Evolutionary conservation across 2,888 invertebrate genomes (phyloP), one percentile per base, ranked within the genome.

Genomic region (Ceraclea dissimilis): DNA sequence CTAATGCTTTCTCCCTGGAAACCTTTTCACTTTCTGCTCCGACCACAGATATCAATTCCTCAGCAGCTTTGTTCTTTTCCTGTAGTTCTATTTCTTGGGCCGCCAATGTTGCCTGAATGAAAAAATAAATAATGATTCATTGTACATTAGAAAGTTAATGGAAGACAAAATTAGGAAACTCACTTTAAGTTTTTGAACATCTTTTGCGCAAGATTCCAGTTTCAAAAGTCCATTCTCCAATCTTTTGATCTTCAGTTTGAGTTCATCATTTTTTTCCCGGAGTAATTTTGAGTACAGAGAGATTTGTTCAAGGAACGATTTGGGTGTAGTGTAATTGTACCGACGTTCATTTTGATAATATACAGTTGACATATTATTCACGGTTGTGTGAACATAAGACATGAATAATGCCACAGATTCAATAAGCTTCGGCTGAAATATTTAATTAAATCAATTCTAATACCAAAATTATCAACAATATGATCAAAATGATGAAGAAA

Each of bases 261-360:
- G 79, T 54, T 89, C 84, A 6, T 69, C 70, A 0, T 82, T 82
- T 67, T 88, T 89, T 62, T 83, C 84, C 18, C 71, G 79, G 20
- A 90, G 69, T 5, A 90, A 71, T 67, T 89, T 90, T 1, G 81
- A 75, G 67, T 86, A 96, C 4, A 96, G 75, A 11, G 87, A 83
- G 58, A 96, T 94, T 68, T 93, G 90, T 69, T 96, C 96, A 49
- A 97, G 74, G 74, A 95, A 97, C 0, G 93, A 90, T 75, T 97
- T 97, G 0, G 96, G 96, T 1, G 96, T 97, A 0, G 96, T 96
- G 71, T 96, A 96, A 71, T 96, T 96, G 72, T 93, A 93, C 2
- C 95, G 81, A 43, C 85, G 84, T 65, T 96, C 95, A 67, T 93
- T 94, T 63, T 81, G 76, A 61, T 90, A 78, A 71, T 93, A 96